Conservation (phyloP, 2,113 vertebrate species). For the Python bivittatus region DNA sequence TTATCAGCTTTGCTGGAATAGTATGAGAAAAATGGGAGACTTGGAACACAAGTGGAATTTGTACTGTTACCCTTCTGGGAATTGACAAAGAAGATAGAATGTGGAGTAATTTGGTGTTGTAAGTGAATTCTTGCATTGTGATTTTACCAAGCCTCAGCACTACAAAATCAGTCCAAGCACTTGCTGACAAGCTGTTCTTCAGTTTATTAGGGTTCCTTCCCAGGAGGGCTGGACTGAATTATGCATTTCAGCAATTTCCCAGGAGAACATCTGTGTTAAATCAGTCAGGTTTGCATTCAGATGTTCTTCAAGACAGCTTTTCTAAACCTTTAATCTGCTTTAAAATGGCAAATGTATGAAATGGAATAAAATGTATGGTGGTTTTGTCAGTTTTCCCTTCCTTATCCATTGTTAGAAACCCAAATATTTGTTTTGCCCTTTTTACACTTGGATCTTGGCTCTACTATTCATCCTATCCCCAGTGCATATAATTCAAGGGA, state of each 20-base stretch:
- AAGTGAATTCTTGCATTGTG: conserved; percentile 45
- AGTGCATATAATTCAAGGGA: background rate
- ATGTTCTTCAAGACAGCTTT: conserved; percentile 64
- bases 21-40: background rate
- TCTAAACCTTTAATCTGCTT: conserved; percentile 56
- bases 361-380: conserved; percentile 55
- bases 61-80: conserved; percentile 50
- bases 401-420: background rate
- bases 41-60: conserved; percentile 30
- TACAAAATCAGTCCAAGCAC: conserved; percentile 52
- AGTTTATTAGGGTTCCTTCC: conserved; percentile 58
- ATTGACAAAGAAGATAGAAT: conserved; percentile 39
- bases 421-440: conserved; percentile 12
- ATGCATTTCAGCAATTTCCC: conserved; percentile 52
- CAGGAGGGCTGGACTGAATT: conserved; percentile 62
- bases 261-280: conserved; percentile 54
- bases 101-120: conserved; percentile 31
- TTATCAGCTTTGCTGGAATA: background rate
- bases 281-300: conserved; percentile 53
- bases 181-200: conserved; percentile 57
- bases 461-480: conserved; percentile 7
- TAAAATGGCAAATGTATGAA: conserved; percentile 49
- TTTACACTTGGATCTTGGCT: conserved; percentile 37
- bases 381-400: conserved; percentile 33
- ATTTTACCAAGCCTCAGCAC: conserved; percentile 28